Evolutionary conservation across 1,140 invertebrate genomes (phyloP).

Genomic region (Meloidogyne chitwoodi): DNA sequence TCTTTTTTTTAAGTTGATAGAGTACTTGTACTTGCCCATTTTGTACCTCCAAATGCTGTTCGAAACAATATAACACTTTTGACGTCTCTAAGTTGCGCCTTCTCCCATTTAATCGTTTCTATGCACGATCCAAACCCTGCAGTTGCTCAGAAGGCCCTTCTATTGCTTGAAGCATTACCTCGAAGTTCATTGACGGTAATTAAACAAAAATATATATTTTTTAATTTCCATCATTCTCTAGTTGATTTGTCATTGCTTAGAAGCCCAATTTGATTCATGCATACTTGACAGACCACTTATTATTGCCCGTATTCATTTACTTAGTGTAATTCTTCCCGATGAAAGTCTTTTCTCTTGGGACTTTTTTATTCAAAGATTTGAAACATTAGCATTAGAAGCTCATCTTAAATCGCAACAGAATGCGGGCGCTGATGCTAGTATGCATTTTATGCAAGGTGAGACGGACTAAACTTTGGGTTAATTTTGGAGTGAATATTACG

Average conservation of each 20-base stretch:
- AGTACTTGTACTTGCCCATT: constrained; percentile 54
- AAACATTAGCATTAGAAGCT: constrained; percentile 87
- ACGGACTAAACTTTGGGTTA: background rate
- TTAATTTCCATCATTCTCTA: constrained; percentile 36
- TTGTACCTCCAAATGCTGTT: constrained; percentile 79
- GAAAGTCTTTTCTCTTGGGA: constrained; percentile 80
- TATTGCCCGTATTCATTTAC: constrained; percentile 86
- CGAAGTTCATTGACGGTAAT: constrained; percentile 66
- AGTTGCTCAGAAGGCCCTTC: constrained; percentile 84
- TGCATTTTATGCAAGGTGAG: constrained; percentile 72
- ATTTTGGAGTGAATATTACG: no score
- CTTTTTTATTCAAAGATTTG: constrained; percentile 94
- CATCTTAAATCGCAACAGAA: constrained; percentile 79
- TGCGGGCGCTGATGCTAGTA: constrained; percentile 63
- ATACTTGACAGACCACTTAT: constrained; percentile 94
- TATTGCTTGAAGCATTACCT: constrained; percentile 89
- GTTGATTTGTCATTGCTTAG: constrained; percentile 63
- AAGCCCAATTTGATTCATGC: constrained; percentile 70
- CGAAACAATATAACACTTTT: constrained; percentile 78
- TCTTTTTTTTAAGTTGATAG: constrained; percentile 43
- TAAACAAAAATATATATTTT: background rate
- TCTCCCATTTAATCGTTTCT: constrained; percentile 89
- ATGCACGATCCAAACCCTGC: constrained; percentile 91
- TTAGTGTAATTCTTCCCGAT: constrained; percentile 86
- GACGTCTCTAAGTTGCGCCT: constrained; percentile 88